A percentile compares a stretch with the other conserved stretches of the same genome.
Evolutionary conservation across 2,113 vertebrate genomes (phyloP).

Genomic region (Terrapene triunguis): DNA sequence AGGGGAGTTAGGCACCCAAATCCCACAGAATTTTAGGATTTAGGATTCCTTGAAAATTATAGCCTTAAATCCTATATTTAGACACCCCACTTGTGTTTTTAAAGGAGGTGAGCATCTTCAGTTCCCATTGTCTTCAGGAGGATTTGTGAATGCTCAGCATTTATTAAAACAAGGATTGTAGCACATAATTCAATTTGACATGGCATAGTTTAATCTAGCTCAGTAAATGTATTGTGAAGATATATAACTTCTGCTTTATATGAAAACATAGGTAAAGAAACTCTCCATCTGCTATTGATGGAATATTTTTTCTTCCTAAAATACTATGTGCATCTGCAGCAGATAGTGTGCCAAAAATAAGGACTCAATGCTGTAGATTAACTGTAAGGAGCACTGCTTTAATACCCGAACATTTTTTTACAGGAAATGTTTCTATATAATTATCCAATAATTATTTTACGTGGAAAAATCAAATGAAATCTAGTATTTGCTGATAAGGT

Average conservation of each 20-base stretch:
- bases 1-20: not conserved
- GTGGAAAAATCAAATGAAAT: not conserved
- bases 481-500: not conserved
- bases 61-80: not conserved
- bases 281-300: slow-evolving; percentile 1
- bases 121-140: no score
- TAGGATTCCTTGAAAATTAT: not conserved
- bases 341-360: not conserved
- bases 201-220: not conserved
- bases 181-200: not conserved
- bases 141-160: no score
- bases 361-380: not conserved
- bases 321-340: not conserved
- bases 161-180: not conserved
- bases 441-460: not conserved
- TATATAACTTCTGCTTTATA: slow-evolving; percentile 16
- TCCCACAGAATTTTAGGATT: not conserved
- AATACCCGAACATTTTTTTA: not conserved
- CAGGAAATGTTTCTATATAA: not conserved
- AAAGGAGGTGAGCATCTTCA: not conserved
- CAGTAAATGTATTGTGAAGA: not conserved
- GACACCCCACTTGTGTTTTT: not conserved
- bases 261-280: slow-evolving; percentile 30
- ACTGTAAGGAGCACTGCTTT: slow-evolving; percentile 1
- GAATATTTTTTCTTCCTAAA: slow-evolving; percentile 44